Evolutionary conservation across 2,797 vertebrate genomes (phyloP), one percentile per base, ranked within the genome.

Genomic region (Huso huso): DNA sequence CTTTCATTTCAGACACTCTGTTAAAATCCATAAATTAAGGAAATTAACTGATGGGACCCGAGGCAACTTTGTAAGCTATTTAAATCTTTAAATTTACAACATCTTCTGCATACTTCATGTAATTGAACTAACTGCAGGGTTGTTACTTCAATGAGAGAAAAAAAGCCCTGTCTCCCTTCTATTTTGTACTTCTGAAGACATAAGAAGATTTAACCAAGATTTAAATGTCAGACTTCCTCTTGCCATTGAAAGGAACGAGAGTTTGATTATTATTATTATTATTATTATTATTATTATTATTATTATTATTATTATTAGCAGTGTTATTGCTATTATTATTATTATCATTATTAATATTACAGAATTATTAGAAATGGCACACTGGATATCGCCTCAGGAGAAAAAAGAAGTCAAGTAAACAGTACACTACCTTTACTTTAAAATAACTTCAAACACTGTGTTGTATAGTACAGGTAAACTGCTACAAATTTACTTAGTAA

Each of bases 21-120:
- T 88, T 91, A 92, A 94, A 94, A 94, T 94, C 93, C 95, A 96
- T 97, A 97, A 97, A 99, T 98, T 95, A 98, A 97, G 93, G 93
- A 97, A 97, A 99, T 99, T 96, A 97, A 97, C 93, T 94, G 94
- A 94, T 92, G 91, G 89, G 87, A 92, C 96, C 93, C 81, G 77
- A 82, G 93, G 95, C 95, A 89, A 94, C 93, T 95, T 96, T 95
- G 93, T 95, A 96, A 98, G 95, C 95, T 96, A 98, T 99, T 98
- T 99, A 99, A 99, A 97, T 97, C 94, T 95, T 96, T 97, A 97
- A 96, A 97, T 97, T 96, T 96, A 95, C 95, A 96, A 94, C 94
- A 96, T 97, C 92, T 91, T 96, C 90, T 93, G 94, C 94, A 94
- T 95, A 93, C 93, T 94, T 93, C 91, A 91, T 95, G 93, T 96